phyloP scores from a whole-genome alignment of 2,113 vertebrate genomes.

The Gobiocypris rarus region DNA sequence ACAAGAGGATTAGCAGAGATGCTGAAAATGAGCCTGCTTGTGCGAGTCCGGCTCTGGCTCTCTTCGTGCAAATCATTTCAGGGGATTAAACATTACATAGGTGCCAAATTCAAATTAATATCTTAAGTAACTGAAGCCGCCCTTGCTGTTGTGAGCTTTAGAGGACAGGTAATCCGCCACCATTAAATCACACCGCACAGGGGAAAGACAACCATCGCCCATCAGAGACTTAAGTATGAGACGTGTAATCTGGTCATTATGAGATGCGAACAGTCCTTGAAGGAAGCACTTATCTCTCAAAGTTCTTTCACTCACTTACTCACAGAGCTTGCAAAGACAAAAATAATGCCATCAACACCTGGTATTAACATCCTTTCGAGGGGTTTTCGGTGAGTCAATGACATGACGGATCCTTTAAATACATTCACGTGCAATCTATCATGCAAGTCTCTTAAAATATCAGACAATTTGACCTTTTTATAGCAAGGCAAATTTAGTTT shows the following conservation, averaged over 20 bases:
- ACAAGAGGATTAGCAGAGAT: conserved; percentile 55
- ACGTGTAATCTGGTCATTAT: conserved; percentile 24
- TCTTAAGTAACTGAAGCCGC: conserved; percentile 20
- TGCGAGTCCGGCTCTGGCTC: neutral
- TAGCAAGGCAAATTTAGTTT: no score
- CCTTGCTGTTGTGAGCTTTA: neutral
- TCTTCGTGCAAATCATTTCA: conserved; percentile 27
- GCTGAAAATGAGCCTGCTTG: conserved; percentile 26
- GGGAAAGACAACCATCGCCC: neutral
- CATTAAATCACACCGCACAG: neutral
- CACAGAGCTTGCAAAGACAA: neutral
- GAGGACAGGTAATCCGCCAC: neutral
- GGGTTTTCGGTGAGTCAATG: no score
- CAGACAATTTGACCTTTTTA: no score
- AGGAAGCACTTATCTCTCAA: neutral
- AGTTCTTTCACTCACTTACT: neutral
- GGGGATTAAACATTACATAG: conserved; percentile 24
- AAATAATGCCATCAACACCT: neutral
- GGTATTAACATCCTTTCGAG: neutral
- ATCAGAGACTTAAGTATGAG: conserved; percentile 15
- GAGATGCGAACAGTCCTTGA: neutral
- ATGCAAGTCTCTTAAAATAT: no score
- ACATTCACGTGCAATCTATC: neutral
- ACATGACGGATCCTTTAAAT: neutral
- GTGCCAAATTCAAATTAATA: conserved; percentile 34